Percentiles rank a stretch among this genome's conserved stretches.
Evolutionary conservation across 2,113 vertebrate species (phyloP).

Genomic region (Austrofundulus limnaeus): DNA sequence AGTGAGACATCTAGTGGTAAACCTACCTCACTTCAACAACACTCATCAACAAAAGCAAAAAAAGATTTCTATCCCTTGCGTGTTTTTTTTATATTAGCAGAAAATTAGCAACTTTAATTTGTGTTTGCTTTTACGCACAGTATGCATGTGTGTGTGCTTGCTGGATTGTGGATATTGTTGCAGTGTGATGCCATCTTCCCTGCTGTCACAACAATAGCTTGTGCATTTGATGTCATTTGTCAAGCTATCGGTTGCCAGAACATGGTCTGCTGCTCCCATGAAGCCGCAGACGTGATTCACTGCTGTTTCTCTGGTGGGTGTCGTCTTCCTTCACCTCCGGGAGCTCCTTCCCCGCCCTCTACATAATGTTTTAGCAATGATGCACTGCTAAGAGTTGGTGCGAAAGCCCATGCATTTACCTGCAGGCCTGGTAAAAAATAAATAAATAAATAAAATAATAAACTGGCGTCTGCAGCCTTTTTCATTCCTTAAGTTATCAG

Average conservation of each 20-base stretch:
- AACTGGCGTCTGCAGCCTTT: slow-evolving; percentile 45
- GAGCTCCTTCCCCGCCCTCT: slow-evolving; percentile 16
- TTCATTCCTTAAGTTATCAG: slow-evolving; percentile 49
- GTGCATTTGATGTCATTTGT: slow-evolving; percentile 66
- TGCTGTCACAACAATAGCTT: slow-evolving; percentile 69
- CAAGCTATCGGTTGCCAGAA: slow-evolving; percentile 54
- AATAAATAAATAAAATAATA: slow-evolving; percentile 63
- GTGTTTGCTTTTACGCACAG: slow-evolving; percentile 28
- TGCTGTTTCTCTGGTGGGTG: slow-evolving; percentile 30
- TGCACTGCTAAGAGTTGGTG: slow-evolving; percentile 28
- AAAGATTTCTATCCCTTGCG: slow-evolving; percentile 18
- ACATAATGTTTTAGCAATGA: slow-evolving; percentile 33
- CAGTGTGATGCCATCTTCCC: slow-evolving; percentile 55
- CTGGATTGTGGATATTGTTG: slow-evolving; percentile 63
- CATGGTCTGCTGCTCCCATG: slow-evolving; percentile 53
- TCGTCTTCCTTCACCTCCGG: slow-evolving; percentile 42
- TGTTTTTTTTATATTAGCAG: not conserved
- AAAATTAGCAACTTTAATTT: not conserved
- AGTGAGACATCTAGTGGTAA: slow-evolving; percentile 72
- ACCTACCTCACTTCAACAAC: slow-evolving; percentile 17
- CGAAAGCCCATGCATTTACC: slow-evolving; percentile 62
- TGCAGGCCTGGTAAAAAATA: slow-evolving; percentile 65
- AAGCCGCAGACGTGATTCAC: slow-evolving; percentile 54
- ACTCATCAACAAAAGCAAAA: slow-evolving; percentile 36
- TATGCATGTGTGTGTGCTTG: slow-evolving; percentile 29